A percentile compares a stretch with the other conserved stretches of the same genome.
These are phyloP conservation scores for Syngnathus floridae DNA, from an alignment of 2,113 vertebrate species.

Conservation along the genomic window DNA sequence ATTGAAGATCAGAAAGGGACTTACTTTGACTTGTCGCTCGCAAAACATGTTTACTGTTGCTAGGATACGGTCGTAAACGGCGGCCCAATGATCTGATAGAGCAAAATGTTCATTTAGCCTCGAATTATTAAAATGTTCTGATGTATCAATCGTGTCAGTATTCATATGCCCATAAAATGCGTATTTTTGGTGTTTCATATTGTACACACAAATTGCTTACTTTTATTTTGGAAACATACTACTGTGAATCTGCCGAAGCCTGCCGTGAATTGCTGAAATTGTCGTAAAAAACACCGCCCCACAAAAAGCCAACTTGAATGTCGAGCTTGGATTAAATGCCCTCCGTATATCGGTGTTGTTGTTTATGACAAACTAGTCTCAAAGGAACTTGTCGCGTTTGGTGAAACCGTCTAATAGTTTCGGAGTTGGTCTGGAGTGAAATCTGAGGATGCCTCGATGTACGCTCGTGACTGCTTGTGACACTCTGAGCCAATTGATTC, in stretches of 20 bases:
- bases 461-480: slow-evolving; percentile 25
- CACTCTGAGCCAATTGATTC: slow-evolving; percentile 14
- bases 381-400: background rate
- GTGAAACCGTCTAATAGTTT: background rate
- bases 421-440: no score
- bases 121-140: background rate
- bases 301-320: background rate
- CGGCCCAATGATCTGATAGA: background rate
- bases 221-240: slow-evolving; percentile 4
- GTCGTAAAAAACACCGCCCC: background rate
- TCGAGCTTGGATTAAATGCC: background rate
- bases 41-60: background rate
- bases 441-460: slow-evolving; percentile 19
- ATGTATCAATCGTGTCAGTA: background rate
- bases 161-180: background rate
- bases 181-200: background rate
- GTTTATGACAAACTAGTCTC: background rate
- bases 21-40: background rate
- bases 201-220: background rate
- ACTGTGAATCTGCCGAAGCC: no score
- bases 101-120: background rate
- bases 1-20: background rate
- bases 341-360: background rate
- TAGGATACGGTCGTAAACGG: background rate
- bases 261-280: slow-evolving; percentile 4